phyloP scores from a whole-genome alignment of 2,113 vertebrate species.

The Peromyscus californicus region DNA sequence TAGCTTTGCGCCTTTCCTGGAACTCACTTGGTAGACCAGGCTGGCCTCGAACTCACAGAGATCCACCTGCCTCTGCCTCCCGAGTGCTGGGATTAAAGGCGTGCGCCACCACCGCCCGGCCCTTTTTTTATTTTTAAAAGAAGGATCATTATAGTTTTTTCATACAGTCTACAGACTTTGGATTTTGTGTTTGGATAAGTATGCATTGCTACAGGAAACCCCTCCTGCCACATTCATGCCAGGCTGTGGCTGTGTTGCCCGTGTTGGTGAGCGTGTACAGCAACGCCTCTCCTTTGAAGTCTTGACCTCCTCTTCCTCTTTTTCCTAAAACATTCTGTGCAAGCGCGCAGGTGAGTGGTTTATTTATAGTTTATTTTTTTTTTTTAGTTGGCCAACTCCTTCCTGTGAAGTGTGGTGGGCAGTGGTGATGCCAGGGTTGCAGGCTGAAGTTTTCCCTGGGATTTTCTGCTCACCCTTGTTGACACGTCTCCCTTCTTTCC shows the following conservation, averaged over 20 bases:
- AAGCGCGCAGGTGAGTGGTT: not conserved
- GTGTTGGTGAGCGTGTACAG: accelerated
- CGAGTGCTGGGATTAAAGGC: too few species aligned
- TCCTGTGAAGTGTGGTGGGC: too few species aligned
- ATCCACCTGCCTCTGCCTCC: too few species aligned
- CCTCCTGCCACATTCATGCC: accelerated
- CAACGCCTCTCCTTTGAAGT: accelerated
- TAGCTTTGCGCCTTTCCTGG: too few species aligned
- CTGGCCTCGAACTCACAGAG: too few species aligned
- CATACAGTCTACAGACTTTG: not conserved
- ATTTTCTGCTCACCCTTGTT: accelerated
- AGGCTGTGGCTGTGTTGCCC: accelerated
- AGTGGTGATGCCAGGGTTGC: accelerated
- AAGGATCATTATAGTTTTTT: not conserved
- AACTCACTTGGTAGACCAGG: too few species aligned
- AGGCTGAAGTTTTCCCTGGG: accelerated
- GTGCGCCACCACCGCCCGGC: too few species aligned
- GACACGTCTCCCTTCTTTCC: accelerated
- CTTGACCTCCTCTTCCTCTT: not conserved
- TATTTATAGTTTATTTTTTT: too few species aligned
- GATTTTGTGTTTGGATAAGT: not conserved
- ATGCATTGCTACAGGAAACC: too few species aligned
- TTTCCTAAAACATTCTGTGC: not conserved
- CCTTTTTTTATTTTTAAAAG: slow-evolving; percentile 11
- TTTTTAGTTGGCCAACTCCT: accelerated